Evolutionary conservation across 1,140 invertebrate genomes (phyloP).

Genomic region (Drosophila carrolli): DNA sequence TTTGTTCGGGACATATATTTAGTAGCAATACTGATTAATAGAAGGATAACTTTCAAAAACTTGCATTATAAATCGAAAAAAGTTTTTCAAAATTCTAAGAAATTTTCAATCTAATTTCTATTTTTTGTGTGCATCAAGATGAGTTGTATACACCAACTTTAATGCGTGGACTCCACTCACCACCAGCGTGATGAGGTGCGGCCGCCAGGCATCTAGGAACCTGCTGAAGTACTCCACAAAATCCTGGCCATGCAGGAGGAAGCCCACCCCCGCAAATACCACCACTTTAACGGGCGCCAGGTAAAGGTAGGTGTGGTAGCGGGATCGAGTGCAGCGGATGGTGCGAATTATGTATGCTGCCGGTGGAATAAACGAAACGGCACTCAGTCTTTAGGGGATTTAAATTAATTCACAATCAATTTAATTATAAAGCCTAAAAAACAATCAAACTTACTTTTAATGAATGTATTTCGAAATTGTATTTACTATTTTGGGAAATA

Average conservation of each 20-base stretch:
- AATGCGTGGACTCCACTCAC: constrained; percentile 74
- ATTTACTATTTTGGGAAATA: too few species aligned
- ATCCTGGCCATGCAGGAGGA: constrained; percentile 86
- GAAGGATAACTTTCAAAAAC: too few species aligned
- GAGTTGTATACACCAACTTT: neutral
- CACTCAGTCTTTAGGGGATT: neutral
- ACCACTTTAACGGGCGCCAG: constrained; percentile 89
- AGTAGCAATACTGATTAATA: too few species aligned
- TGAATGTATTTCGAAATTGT: too few species aligned
- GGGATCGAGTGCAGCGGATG: constrained; percentile 85
- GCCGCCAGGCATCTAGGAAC: constrained; percentile 85
- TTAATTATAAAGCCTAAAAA: too few species aligned
- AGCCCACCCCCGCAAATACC: constrained; percentile 87
- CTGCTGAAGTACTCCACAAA: constrained; percentile 86
- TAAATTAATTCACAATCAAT: too few species aligned
- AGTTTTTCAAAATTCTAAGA: too few species aligned
- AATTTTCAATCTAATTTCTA: too few species aligned
- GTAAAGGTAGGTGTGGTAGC: constrained; percentile 90
- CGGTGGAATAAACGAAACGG: neutral
- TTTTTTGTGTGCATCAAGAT: neutral
- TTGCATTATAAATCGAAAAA: too few species aligned
- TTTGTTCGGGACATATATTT: too few species aligned
- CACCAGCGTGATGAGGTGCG: constrained; percentile 87
- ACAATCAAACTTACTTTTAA: too few species aligned
- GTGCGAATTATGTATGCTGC: constrained; percentile 70